phyloP scores from a whole-genome alignment of 2,888 invertebrate genomes.

The Lasioglossum villosulum region DNA sequence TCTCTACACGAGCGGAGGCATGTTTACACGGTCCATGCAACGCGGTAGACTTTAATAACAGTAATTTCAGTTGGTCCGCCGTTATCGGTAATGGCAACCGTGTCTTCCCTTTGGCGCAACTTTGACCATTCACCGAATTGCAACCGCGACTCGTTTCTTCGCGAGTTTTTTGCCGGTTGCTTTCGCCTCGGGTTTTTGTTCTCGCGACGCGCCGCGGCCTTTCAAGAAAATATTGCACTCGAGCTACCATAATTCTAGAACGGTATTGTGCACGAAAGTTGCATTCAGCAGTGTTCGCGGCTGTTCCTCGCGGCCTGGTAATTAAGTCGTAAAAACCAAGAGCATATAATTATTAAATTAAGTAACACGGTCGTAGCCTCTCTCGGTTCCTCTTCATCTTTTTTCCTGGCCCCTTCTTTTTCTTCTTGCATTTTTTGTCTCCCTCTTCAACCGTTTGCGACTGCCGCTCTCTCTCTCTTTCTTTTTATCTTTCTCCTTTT shows the following conservation, averaged over 20 bases:
- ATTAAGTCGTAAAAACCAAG: constrained; percentile 60
- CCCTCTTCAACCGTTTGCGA: not conserved
- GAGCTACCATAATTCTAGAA: constrained; percentile 46
- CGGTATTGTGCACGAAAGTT: constrained; percentile 50
- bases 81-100: constrained; percentile 46
- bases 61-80: constrained; percentile 35
- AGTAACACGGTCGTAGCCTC: constrained; percentile 37
- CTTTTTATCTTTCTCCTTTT: not conserved
- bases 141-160: constrained; percentile 23
- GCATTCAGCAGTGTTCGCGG: constrained; percentile 39
- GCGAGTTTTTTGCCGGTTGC: not conserved
- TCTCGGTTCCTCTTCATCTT: not conserved
- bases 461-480: constrained; percentile 1
- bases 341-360: constrained; percentile 63
- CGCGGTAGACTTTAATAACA: constrained; percentile 44
- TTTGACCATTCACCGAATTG: constrained; percentile 30
- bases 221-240: constrained; percentile 53
- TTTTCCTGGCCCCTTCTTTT: not conserved
- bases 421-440: not conserved
- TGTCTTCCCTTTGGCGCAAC: constrained; percentile 24
- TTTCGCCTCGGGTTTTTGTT: constrained; percentile 7
- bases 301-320: constrained; percentile 44
- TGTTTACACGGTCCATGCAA: constrained; percentile 40
- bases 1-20: constrained; percentile 11
- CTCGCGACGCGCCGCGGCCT: constrained; percentile 28